A percentile compares a stretch with the other conserved stretches of the same genome.
Evolutionary conservation across 2,797 vertebrate genomes (phyloP).

Genomic region (Aviceda cuculoides): DNA sequence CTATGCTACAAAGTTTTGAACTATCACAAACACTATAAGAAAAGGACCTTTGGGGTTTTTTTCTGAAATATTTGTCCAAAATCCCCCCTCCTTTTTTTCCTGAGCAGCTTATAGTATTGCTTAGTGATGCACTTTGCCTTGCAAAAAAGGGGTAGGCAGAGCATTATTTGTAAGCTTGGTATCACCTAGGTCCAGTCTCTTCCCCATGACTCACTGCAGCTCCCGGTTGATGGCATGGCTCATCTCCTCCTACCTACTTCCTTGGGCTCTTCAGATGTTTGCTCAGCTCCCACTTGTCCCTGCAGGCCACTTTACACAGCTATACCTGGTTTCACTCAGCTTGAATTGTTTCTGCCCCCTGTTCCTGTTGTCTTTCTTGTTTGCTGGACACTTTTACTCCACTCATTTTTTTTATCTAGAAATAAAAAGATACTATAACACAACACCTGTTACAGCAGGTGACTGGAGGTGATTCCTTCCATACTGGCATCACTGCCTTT

Average conservation of each 20-base stretch:
- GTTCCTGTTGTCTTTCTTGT: neutral
- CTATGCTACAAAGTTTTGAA: neutral
- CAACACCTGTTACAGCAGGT: neutral
- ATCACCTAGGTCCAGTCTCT: slow-evolving; percentile 32
- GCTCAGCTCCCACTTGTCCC: slow-evolving; percentile 20
- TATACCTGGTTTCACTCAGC: neutral
- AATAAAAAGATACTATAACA: neutral
- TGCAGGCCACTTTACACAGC: neutral
- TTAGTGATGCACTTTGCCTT: neutral
- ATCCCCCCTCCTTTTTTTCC: neutral
- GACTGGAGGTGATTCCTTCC: neutral
- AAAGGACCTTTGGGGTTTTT: neutral
- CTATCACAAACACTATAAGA: neutral
- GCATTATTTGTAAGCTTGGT: slow-evolving; percentile 15
- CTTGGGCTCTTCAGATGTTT: slow-evolving; percentile 46
- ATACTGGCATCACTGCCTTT: neutral
- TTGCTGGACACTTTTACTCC: neutral
- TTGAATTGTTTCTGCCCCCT: neutral
- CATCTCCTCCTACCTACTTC: slow-evolving; percentile 47
- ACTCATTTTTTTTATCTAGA: neutral
- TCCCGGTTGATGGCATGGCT: slow-evolving; percentile 36
- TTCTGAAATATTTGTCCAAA: neutral
- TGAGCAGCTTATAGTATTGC: neutral
- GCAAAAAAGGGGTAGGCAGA: slow-evolving; percentile 1
- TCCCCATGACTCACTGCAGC: slow-evolving; percentile 45